phyloP scores from a whole-genome alignment of 2,888 invertebrate species.

The Teleiodes luculella region DNA sequence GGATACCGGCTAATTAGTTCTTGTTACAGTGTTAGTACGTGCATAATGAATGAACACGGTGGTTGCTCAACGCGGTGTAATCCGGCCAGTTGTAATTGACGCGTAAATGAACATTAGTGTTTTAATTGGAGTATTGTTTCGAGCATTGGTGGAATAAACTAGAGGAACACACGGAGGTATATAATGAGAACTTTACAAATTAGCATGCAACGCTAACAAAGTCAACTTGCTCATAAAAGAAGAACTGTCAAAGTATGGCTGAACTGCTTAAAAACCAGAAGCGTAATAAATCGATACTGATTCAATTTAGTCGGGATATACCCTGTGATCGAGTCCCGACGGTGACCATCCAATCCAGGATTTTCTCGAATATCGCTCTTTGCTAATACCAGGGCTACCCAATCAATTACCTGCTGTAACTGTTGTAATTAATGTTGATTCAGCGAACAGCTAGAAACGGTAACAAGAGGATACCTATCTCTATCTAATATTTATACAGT shows the following conservation, averaged over 20 bases:
- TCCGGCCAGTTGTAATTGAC: conserved; percentile 37
- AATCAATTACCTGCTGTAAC: background rate
- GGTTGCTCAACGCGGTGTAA: conserved; percentile 40
- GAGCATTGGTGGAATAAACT: background rate
- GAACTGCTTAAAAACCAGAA: too few species aligned
- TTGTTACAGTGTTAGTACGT: background rate
- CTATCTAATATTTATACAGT: too few species aligned
- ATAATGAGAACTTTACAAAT: background rate
- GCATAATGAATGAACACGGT: background rate
- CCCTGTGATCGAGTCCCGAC: too few species aligned
- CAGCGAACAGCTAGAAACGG: background rate
- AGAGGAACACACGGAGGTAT: conserved; percentile 8
- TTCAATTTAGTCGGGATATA: too few species aligned
- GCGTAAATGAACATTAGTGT: conserved; percentile 38
- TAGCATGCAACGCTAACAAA: background rate
- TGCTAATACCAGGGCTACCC: background rate
- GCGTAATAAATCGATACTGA: too few species aligned
- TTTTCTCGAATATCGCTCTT: too few species aligned
- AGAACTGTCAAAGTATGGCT: conserved; percentile 30
- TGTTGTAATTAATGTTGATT: conserved; percentile 1
- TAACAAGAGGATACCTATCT: background rate
- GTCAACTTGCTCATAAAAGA: background rate
- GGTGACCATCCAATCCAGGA: too few species aligned
- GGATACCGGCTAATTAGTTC: conserved; percentile 35
- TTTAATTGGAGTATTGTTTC: conserved; percentile 36